Base-by-base conservation (phyloP, 1,140 invertebrate genomes). In the Cardiocondyla obscurior region DNA sequence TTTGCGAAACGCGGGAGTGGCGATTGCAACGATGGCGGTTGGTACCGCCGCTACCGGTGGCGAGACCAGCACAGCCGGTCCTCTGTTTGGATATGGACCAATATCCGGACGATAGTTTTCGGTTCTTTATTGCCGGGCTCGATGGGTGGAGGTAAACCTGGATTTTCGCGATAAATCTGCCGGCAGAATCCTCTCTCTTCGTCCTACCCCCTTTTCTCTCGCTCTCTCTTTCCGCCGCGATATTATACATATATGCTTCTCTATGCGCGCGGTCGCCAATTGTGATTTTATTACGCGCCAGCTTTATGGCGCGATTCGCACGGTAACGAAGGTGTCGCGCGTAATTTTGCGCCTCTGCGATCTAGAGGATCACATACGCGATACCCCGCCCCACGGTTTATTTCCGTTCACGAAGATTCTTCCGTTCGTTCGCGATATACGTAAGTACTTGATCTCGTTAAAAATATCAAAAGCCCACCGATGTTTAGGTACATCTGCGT, bases 21-120 rank as follows among this genome's bases (percentile, higher is more conserved):
- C 16, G 74, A 77, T 77, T 39, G 44, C 74, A 33, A 69, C n/a
- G 62, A 36, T 42, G 49, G 49, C 53, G 25, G 57, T n/a, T 25
- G 57, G 36, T 36, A 57, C 57, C 12, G n/a, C 46, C 19, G n/a
- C 28, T 36, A 19, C 57, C 16, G 42, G 16, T 67, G 30, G 60
- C 44, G 46, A 77, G 22, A 53, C 62, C 53, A 73, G 39, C 77
- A 14, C 58, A 81, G 67, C 53, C 77, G 74, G 62, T 67, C 22
- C 46, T 79, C 74, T 79, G 74, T 79, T 79, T 79, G 74, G 74
- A 79, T 79, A 79, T 79, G 74, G 62, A 79, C 74, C 74, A 79
- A 79, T 79, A 79, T 79, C 62, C 74, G 74, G 62, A 79, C 74
- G 74, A 79, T 69, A 79, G 74, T 79, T 79, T 79, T 79, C 74